Percentiles rank a stretch among this genome's conserved stretches.
Conservation (phyloP, 2,888 invertebrate genomes). For the Meghimatium bilineatum region DNA sequence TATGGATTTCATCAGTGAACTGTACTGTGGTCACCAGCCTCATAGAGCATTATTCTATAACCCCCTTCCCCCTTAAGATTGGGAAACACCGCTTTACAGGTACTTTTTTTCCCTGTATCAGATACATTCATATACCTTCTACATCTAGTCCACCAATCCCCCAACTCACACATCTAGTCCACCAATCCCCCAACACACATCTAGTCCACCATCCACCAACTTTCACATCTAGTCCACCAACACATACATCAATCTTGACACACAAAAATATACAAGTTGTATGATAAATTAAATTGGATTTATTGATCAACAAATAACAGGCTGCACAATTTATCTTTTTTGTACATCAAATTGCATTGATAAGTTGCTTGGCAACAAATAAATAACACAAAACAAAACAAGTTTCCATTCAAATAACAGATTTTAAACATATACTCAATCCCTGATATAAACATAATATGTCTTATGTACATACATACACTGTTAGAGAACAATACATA, state of each 20-base stretch:
- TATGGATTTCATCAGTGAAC: no score
- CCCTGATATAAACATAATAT: not conserved
- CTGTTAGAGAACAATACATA: no score
- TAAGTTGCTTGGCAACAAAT: conserved; percentile 13
- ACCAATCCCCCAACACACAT: no score
- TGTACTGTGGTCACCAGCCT: no score
- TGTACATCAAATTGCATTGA: conserved; percentile 36
- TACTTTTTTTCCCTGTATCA: no score
- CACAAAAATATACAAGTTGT: not conserved
- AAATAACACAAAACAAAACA: not conserved
- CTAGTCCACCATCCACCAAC: no score
- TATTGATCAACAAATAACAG: not conserved
- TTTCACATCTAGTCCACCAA: not conserved
- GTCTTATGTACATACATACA: not conserved
- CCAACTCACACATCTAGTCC: no score
- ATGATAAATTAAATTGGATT: not conserved
- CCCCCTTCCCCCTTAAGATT: no score
- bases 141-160: no score
- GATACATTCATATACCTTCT: no score
- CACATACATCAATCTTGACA: not conserved
- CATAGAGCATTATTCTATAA: no score
- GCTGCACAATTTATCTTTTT: not conserved
- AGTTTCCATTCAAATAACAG: not conserved
- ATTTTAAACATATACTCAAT: not conserved
- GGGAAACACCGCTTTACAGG: no score